Conservation (phyloP, 2,113 vertebrate species). For the Apus apus region DNA sequence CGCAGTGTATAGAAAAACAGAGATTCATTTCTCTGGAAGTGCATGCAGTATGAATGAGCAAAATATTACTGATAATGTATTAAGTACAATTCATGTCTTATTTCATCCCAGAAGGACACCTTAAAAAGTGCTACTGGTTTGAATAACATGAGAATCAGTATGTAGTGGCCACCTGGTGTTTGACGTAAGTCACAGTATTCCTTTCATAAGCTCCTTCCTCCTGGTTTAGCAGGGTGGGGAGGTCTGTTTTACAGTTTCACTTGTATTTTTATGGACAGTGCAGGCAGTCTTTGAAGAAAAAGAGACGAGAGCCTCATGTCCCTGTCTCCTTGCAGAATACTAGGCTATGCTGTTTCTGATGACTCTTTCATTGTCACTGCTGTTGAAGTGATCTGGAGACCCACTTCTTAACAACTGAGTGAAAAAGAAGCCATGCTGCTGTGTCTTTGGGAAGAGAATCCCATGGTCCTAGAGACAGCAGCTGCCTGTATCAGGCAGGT, state of each 20-base stretch:
- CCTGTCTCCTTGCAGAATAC: neutral
- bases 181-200: neutral
- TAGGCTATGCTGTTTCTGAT: fast-evolving
- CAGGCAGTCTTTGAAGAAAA: fast-evolving
- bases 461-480: neutral
- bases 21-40: neutral
- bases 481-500: neutral
- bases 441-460: neutral
- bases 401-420: neutral
- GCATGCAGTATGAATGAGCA: neutral
- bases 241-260: neutral
- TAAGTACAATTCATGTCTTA: neutral
- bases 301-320: fast-evolving
- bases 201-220: neutral
- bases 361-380: neutral
- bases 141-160: neutral
- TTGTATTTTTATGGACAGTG: neutral
- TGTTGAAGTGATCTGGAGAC: neutral
- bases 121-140: neutral
- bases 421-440: neutral
- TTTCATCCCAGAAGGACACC: neutral
- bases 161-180: neutral
- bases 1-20: constrained; percentile 14
- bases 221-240: neutral
- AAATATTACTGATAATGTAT: neutral